A percentile compares a stretch with the other conserved stretches of the same genome.
Evolutionary conservation across 2,113 vertebrate genomes (phyloP).

Genomic region (Nibea coibor): DNA sequence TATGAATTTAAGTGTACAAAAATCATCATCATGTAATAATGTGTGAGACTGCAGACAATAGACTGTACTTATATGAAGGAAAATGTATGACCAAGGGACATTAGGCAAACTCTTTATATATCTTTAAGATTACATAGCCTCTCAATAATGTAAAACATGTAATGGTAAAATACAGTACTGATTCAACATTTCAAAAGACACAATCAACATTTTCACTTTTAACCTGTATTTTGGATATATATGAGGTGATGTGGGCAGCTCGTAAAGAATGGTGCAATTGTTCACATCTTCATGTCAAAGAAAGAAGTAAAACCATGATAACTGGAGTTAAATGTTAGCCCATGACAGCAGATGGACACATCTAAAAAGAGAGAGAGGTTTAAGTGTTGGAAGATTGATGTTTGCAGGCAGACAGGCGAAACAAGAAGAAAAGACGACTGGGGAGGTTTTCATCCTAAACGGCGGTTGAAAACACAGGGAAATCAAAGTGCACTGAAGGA

Average conservation of each 20-base stretch:
- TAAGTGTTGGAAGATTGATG: slow-evolving; percentile 24
- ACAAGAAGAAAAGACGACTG: slow-evolving; percentile 6
- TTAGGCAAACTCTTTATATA: background rate
- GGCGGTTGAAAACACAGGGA: slow-evolving; percentile 34
- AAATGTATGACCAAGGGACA: background rate
- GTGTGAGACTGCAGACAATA: background rate
- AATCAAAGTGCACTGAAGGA: slow-evolving; percentile 27
- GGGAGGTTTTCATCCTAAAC: slow-evolving; percentile 32
- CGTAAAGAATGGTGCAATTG: background rate
- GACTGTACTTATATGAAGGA: background rate
- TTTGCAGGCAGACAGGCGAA: slow-evolving; percentile 17
- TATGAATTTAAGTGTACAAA: background rate
- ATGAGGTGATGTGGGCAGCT: background rate
- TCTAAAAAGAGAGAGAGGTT: background rate
- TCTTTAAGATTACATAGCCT: background rate
- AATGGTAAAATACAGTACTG: background rate
- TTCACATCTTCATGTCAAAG: background rate
- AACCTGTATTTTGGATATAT: background rate
- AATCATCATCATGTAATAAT: too few relatives aligned
- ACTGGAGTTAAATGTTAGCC: background rate
- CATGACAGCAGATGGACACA: background rate
- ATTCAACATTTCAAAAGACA: background rate
- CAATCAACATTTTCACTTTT: too few relatives aligned
- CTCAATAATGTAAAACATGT: too few relatives aligned
- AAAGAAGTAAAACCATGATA: background rate